Conservation (phyloP, 2,797 vertebrate genomes). For the Delichon dasypus region DNA sequence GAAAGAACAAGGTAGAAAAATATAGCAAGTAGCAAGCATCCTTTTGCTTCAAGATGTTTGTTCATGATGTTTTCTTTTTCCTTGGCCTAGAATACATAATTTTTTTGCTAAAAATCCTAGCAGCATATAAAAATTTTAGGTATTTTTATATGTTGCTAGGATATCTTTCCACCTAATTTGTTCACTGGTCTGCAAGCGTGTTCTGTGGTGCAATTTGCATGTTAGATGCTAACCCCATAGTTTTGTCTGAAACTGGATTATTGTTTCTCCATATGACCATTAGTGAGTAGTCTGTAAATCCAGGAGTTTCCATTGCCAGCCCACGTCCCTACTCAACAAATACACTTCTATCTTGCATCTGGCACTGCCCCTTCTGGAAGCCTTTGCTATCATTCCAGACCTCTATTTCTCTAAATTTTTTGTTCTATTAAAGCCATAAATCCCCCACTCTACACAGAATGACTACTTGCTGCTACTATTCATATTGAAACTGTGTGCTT, state of each 20-base stretch:
- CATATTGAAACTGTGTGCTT: background rate
- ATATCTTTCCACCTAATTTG: background rate
- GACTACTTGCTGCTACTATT: background rate
- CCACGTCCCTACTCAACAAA: background rate
- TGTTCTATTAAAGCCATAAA: background rate
- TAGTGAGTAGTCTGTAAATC: background rate
- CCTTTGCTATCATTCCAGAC: background rate
- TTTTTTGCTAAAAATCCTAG: background rate
- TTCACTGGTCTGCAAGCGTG: background rate
- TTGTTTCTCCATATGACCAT: background rate
- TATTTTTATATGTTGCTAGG: background rate
- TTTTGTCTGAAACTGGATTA: background rate
- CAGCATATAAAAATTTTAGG: background rate
- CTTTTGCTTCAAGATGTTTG: background rate
- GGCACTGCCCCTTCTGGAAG: background rate
- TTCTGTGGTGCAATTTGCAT: background rate
- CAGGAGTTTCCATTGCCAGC: background rate
- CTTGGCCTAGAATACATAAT: background rate
- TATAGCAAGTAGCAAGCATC: background rate
- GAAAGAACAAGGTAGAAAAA: background rate
- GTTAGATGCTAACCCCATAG: background rate
- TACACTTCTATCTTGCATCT: background rate
- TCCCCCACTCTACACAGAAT: background rate
- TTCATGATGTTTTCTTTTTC: background rate
- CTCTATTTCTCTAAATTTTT: rapidly evolving